Base-by-base conservation (phyloP, 2,113 vertebrate species). In the Rhizomys pruinosus region DNA sequence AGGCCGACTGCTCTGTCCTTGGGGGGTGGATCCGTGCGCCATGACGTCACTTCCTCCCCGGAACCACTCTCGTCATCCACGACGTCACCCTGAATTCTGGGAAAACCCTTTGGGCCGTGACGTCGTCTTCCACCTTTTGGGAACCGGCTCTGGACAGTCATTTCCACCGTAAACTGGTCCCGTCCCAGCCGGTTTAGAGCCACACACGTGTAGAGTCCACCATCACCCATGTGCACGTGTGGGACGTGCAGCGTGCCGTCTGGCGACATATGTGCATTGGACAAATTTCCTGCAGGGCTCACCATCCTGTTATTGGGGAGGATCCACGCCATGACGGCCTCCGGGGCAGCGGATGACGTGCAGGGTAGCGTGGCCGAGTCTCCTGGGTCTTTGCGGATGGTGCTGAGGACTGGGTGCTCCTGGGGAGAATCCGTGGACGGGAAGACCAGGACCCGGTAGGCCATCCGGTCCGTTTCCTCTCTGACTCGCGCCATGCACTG, bases 301-400 rank as follows among this genome's bases (percentile, higher is more conserved):
- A 99, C 52, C 0, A 99, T 92, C 19, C 95, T 97, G 55, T 80
- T 95, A 59, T 96, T 97, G 44, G 99, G 99, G 42, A 99, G 98
- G 84, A 99, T 98, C 99, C 99, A 99, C 93, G 96, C 98, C 11
- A 99, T 0, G 7, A 98, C 98, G n/a, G 99, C 98, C 7, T 99
- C 98, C 0, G 99, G 99, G 5, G 98, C 95, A 0, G 98, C 98
- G 66, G 96, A 55, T 0, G 98, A 97, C 1, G 2, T 72, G 73
- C 99, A 99, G 0, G 98, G 98, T 89, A 99, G 81, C 57, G 77
- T 85, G 89, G 99, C 66, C 0, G 98, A 42, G 25, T 98, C 97
- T 15, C 99, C 99, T 8, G 97, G 89, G 69, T 97, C 97, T 90
- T 97, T 98, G 57, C 98, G 95, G 3, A 98, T n/a, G 0, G 97